Conservation (phyloP, 2,888 invertebrate genomes). For the Cerastoderma edule region DNA sequence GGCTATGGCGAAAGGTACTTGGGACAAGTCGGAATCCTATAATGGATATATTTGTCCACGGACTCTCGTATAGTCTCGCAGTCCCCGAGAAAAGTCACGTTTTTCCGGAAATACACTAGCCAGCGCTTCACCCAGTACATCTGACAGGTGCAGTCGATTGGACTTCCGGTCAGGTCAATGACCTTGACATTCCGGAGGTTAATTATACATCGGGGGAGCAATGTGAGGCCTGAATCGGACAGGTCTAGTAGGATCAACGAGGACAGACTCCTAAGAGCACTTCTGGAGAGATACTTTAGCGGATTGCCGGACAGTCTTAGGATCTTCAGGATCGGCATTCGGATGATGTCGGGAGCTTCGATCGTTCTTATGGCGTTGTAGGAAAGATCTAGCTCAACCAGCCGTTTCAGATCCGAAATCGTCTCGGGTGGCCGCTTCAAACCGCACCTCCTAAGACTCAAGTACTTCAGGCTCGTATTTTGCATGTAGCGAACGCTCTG, state of each 20-base stretch:
- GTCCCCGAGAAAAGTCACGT: constrained; percentile 37
- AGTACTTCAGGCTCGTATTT: constrained; percentile 25
- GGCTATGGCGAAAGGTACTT: constrained; percentile 23
- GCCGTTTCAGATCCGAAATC: constrained; percentile 31
- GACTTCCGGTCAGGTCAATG: constrained; percentile 27
- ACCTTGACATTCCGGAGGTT: constrained; percentile 32
- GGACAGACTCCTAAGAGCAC: constrained; percentile 43
- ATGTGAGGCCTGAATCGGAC: constrained; percentile 40
- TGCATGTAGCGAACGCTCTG: constrained; percentile 38
- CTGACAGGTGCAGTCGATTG: constrained; percentile 62
- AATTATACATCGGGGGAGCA: constrained; percentile 50
- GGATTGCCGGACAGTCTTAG: constrained; percentile 55
- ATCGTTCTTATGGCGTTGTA: constrained; percentile 57
- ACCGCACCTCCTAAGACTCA: constrained; percentile 52
- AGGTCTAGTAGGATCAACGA: constrained; percentile 45
- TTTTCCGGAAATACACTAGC: neutral
- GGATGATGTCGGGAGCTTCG: constrained; percentile 56
- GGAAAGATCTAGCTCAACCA: constrained; percentile 56
- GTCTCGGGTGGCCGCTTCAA: constrained; percentile 59
- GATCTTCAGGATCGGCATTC: constrained; percentile 36
- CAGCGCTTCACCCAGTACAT: constrained; percentile 53
- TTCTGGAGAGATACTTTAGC: constrained; percentile 48
- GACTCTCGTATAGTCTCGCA: constrained; percentile 57
- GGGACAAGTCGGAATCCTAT: constrained; percentile 57
- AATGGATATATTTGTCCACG: constrained; percentile 48